A percentile compares a stretch with the other conserved stretches of the same genome.
Evolutionary conservation across 1,140 invertebrate genomes (phyloP).

Genomic region (Andrena cerasifolii): DNA sequence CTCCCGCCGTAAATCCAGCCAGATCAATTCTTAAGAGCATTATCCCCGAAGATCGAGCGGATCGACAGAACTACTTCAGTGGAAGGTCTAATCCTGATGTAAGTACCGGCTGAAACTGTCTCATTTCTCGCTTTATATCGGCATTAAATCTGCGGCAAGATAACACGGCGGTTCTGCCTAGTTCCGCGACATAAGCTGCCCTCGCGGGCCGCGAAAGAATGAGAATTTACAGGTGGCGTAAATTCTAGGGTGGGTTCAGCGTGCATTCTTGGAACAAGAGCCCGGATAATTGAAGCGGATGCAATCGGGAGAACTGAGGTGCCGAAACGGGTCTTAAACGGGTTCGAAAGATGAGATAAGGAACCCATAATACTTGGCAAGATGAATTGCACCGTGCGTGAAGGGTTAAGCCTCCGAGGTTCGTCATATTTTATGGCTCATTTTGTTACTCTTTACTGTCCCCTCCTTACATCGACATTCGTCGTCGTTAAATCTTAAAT

Average conservation of each 20-base stretch:
- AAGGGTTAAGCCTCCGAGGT: constrained; percentile 25
- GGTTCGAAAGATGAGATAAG: constrained; percentile 68
- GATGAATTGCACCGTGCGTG: constrained; percentile 55
- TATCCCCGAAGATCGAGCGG: constrained; percentile 16
- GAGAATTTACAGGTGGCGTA: constrained; percentile 56
- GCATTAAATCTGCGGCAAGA: constrained; percentile 27
- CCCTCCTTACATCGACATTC: not conserved
- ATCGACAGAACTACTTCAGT: not conserved
- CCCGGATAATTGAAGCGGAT: constrained; percentile 60
- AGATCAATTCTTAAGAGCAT: constrained; percentile 21
- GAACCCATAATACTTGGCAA: constrained; percentile 44
- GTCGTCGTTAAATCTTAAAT: not conserved
- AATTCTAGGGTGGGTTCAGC: constrained; percentile 52
- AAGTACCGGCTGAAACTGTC: constrained; percentile 20
- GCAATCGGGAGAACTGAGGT: constrained; percentile 59
- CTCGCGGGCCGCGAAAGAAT: constrained; percentile 5
- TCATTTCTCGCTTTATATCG: constrained; percentile 21
- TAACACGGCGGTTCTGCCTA: constrained; percentile 7
- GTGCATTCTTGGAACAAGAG: constrained; percentile 59
- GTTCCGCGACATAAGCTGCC: not conserved
- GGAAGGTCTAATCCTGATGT: constrained; percentile 15
- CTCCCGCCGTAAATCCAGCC: constrained; percentile 16
- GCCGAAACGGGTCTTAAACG: constrained; percentile 67
- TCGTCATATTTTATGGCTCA: constrained; percentile 62
- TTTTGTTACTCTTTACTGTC: constrained; percentile 36